Percentiles rank a stretch among this genome's conserved stretches.
These are phyloP conservation scores for Seriola rivoliana DNA, from an alignment of 2,113 vertebrate species.

Conservation along the genomic window DNA sequence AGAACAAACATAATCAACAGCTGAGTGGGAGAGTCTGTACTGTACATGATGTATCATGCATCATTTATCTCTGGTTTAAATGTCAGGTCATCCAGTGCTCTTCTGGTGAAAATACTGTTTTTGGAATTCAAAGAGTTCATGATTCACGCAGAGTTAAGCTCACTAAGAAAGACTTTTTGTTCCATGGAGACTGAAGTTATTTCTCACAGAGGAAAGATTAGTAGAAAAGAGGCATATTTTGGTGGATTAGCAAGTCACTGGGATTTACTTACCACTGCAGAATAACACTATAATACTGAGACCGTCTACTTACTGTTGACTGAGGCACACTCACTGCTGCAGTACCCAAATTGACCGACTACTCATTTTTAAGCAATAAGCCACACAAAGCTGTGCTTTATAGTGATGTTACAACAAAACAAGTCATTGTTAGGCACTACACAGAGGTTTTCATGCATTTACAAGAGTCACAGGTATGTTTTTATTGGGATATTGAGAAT, in stretches of 20 bases:
- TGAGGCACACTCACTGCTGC: constrained; percentile 5
- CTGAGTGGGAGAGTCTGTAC: constrained; percentile 28
- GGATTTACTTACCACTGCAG: constrained; percentile 63
- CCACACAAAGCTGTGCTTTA: background rate
- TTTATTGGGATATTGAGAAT: background rate
- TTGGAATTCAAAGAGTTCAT: constrained; percentile 34
- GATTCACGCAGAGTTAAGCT: constrained; percentile 37
- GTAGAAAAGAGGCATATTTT: constrained; percentile 74
- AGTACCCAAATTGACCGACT: background rate
- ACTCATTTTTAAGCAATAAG: background rate
- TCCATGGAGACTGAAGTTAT: constrained; percentile 37
- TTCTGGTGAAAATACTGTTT: constrained; percentile 7
- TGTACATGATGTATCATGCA: background rate
- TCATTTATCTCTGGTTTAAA: constrained; percentile 41
- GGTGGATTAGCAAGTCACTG: constrained; percentile 75
- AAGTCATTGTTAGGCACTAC: background rate
- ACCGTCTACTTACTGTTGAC: constrained; percentile 17
- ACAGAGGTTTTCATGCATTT: background rate
- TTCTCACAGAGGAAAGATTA: constrained; percentile 74
- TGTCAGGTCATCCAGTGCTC: background rate
- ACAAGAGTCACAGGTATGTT: constrained; percentile 1
- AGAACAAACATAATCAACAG: constrained; percentile 23
- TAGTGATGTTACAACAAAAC: background rate
- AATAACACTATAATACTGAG: constrained; percentile 46
- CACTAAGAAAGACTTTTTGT: constrained; percentile 40